A percentile compares a stretch with the other conserved stretches of the same genome.
phyloP scores from a whole-genome alignment of 1,140 invertebrate genomes.

The Papilio polytes region DNA sequence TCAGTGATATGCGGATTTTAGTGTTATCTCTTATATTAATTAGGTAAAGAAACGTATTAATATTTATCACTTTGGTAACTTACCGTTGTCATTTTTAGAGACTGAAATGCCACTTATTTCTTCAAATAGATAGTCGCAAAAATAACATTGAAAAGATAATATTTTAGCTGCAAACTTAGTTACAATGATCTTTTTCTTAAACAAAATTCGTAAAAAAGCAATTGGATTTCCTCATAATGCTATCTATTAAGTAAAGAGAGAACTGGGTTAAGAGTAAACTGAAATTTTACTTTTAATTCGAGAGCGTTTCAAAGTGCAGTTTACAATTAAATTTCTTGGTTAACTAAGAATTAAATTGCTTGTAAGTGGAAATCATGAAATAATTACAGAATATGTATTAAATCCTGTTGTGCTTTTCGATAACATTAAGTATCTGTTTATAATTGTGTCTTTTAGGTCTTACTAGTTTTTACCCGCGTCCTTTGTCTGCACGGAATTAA shows the following conservation, averaged over 20 bases:
- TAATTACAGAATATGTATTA: too few relatives aligned
- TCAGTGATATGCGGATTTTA: background rate
- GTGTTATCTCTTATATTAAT: too few relatives aligned
- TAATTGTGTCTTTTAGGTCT: too few relatives aligned
- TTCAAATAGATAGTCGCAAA: background rate
- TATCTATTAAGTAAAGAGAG: background rate
- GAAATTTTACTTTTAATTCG: conserved; percentile 1
- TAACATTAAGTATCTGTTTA: too few relatives aligned
- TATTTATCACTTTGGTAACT: too few relatives aligned
- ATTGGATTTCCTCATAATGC: conserved; percentile 14
- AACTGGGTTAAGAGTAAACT: conserved; percentile 5
- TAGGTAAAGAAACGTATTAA: too few relatives aligned
- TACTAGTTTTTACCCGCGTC: too few relatives aligned
- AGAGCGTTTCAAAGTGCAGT: background rate
- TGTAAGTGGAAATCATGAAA: too few relatives aligned
- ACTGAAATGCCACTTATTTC: background rate
- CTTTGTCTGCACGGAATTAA: too few relatives aligned
- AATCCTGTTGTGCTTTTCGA: too few relatives aligned
- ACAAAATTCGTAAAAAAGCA: background rate
- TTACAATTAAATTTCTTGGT: background rate
- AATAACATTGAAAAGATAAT: background rate
- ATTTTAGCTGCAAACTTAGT: background rate
- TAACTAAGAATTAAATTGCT: background rate
- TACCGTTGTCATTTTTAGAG: background rate
- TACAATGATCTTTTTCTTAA: background rate